A percentile compares a stretch with the other conserved stretches of the same genome.
phyloP scores from a whole-genome alignment of 2,888 invertebrate species.

The Ornithoptera priamus region DNA sequence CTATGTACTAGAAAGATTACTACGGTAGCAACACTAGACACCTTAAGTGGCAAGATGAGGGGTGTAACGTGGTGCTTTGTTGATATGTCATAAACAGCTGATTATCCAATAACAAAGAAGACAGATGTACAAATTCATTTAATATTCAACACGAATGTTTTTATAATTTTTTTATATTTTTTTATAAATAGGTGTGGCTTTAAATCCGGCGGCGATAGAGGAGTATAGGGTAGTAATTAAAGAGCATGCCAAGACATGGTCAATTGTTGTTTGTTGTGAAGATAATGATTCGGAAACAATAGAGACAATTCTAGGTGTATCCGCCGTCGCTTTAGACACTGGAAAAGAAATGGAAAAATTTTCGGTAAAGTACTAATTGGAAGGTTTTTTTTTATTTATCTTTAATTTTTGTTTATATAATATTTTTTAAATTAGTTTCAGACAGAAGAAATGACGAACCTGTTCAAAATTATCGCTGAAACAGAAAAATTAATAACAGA shows the following conservation, averaged over 20 bases:
- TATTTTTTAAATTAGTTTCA: slow-evolving; percentile 31
- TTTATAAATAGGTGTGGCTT: slow-evolving; percentile 38
- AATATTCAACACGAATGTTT: background rate
- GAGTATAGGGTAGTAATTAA: slow-evolving; percentile 36
- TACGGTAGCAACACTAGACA: no score
- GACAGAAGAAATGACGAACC: slow-evolving; percentile 41
- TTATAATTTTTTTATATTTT: background rate
- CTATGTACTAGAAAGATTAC: no score
- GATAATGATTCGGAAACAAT: slow-evolving; percentile 40
- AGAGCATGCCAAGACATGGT: slow-evolving; percentile 30
- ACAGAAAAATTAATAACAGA: slow-evolving; percentile 32
- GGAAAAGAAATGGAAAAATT: slow-evolving; percentile 34
- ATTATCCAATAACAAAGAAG: no score
- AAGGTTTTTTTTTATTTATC: background rate
- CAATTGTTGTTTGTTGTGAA: slow-evolving; percentile 43
- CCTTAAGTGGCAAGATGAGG: no score
- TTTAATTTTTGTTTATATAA: background rate
- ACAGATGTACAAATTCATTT: no score
- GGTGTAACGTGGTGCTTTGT: no score
- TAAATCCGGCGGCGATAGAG: slow-evolving; percentile 40
- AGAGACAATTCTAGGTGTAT: slow-evolving; percentile 43
- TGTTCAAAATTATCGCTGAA: slow-evolving; percentile 37
- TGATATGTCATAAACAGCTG: no score
- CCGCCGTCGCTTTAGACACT: slow-evolving; percentile 35
- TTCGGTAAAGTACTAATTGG: slow-evolving; percentile 1